Evolutionary conservation across 2,797 vertebrate genomes (phyloP), one percentile per base, ranked within the genome.

Genomic region (Oceanodroma leucorhoa): DNA sequence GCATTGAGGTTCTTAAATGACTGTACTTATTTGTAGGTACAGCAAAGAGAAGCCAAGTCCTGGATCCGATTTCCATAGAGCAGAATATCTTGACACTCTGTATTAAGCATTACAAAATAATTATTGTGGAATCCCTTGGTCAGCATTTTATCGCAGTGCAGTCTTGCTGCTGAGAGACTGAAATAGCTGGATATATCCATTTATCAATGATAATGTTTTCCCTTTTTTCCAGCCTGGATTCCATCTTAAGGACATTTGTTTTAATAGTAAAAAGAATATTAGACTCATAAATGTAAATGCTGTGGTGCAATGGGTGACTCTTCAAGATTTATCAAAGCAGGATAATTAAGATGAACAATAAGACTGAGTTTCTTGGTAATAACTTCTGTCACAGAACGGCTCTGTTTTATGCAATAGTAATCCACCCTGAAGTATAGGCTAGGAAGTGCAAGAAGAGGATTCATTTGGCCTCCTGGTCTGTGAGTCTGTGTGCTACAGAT

Each of bases 211-310:
- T 93, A 97, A 93, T 81, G 73, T 69, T 91, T 94, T 90, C 55
- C 69, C 76, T 95, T 80, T 91, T 84, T 89, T 90, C 73, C 82
- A 91, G 83, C 83, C 95, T 97, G 92, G 92, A 87, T 96, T 96
- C 81, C 87, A 91, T 97, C 97, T 94, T 94, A 77, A 90, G 65
- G 95, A 97, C 95, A 83, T 95, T 95, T 97, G 92, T 96, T 97
- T 97, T 83, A 94, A 80, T 80, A 87, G 90, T 45, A 76, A 90
- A 95, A 96, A 85, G 83, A 96, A 94, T 97, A 97, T 97, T 96
- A 96, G 92, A 84, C 89, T 95, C 82, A 96, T 96, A 96, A 97
- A 95, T 66, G 62, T 90, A 92, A 94, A 80, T 89, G 92, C 80
- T 93, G 71, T 64, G 26, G 72, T 95, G 92, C 90, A 91, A 43